Evolutionary conservation across 2,797 vertebrate genomes (phyloP).

Genomic region (Gallirallus australis): DNA sequence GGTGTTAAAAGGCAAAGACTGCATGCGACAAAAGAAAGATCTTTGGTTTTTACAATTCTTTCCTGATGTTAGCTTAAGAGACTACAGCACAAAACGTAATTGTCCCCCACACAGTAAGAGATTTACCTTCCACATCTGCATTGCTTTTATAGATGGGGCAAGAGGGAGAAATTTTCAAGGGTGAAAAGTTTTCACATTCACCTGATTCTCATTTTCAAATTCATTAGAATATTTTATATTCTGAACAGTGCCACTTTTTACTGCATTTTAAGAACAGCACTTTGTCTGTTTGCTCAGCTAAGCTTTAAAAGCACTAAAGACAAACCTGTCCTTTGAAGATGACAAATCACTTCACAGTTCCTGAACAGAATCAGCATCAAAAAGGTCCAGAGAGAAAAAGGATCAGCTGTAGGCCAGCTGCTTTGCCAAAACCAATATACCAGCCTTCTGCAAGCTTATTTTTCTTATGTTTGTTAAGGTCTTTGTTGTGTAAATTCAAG

Average conservation of each 20-base stretch:
- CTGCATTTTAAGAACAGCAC: neutral
- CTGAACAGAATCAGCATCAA: conserved; percentile 23
- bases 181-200: conserved; percentile 23
- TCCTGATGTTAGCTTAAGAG: conserved; percentile 26
- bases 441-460: neutral
- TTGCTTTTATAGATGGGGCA: neutral
- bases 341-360: conserved; percentile 48
- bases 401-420: conserved; percentile 39
- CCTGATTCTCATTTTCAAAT: conserved; percentile 29
- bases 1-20: neutral
- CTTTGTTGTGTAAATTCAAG: conserved; percentile 3
- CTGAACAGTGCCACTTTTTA: neutral
- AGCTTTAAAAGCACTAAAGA: conserved; percentile 36
- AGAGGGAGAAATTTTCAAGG: neutral
- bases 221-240: conserved; percentile 19
- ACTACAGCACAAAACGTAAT: neutral
- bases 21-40: neutral
- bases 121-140: conserved; percentile 30
- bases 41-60: conserved; percentile 24
- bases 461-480: neutral
- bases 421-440: conserved; percentile 17
- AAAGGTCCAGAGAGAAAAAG: conserved; percentile 30
- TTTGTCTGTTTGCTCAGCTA: conserved; percentile 34
- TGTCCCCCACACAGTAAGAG: neutral
- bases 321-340: conserved; percentile 54